Percentiles rank a stretch among this genome's conserved stretches.
Conservation (phyloP, 2,113 vertebrate species). For the Hyla sarda region DNA sequence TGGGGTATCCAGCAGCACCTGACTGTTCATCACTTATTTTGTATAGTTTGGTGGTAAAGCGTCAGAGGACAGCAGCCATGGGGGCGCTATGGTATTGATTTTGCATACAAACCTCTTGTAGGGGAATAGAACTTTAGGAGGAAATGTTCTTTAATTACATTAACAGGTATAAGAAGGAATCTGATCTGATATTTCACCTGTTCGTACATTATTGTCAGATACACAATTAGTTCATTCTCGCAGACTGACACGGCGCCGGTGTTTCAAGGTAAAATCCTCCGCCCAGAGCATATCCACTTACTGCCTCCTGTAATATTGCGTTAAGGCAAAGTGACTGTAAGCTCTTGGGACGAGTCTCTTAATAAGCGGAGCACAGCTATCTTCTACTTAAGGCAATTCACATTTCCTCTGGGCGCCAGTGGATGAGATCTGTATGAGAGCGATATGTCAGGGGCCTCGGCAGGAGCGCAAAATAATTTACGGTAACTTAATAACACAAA, state of each 20-base stretch:
- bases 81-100: not conserved
- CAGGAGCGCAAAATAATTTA: not conserved
- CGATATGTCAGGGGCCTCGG: not conserved
- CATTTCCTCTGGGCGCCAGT: not conserved
- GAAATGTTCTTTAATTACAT: too few species aligned
- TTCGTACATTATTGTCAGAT: not conserved
- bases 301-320: not conserved
- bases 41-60: too few species aligned
- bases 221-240: not conserved
- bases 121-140: too few species aligned
- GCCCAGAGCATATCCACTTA: not conserved
- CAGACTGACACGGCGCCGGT: not conserved
- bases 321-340: not conserved
- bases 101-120: too few species aligned
- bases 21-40: too few species aligned
- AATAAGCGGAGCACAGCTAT: not conserved
- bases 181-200: too few species aligned
- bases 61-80: not conserved
- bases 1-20: too few species aligned
- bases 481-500: not conserved
- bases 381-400: not conserved
- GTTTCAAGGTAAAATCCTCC: not conserved
- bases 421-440: not conserved
- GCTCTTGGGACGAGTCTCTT: not conserved
- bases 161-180: too few species aligned